Evolutionary conservation across 2,888 invertebrate species (phyloP).

Genomic region (Agrotis puta): DNA sequence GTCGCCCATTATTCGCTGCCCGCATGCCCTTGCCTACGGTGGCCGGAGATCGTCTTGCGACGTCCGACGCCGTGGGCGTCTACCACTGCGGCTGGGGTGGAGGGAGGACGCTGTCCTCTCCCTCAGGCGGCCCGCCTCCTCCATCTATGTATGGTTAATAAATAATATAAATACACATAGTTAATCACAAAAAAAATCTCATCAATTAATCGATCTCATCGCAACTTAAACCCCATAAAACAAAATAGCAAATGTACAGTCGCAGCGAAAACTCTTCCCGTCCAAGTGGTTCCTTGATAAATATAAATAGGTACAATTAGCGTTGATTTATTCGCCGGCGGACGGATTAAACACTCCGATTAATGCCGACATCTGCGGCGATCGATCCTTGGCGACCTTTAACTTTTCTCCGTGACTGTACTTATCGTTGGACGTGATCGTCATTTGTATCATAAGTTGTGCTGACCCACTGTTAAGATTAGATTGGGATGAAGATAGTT

Average conservation of each 20-base stretch:
- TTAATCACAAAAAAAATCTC: background rate
- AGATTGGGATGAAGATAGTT: conserved; percentile 37
- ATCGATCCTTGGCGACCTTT: conserved; percentile 87
- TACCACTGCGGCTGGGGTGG: too few relatives aligned
- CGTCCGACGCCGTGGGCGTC: too few relatives aligned
- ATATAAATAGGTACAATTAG: conserved; percentile 88
- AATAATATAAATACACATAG: too few relatives aligned
- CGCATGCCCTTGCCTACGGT: too few relatives aligned
- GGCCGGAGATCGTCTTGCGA: too few relatives aligned
- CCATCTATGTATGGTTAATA: too few relatives aligned
- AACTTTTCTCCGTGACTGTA: conserved; percentile 86
- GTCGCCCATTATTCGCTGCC: too few relatives aligned
- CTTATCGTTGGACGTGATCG: conserved; percentile 72
- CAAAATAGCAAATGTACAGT: conserved; percentile 70
- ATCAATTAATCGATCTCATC: background rate
- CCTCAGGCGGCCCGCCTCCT: too few relatives aligned
- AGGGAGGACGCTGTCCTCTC: too few relatives aligned
- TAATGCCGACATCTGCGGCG: conserved; percentile 87
- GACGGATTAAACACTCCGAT: conserved; percentile 87
- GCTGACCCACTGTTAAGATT: conserved; percentile 58
- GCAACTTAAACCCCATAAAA: conserved; percentile 30
- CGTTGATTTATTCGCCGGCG: conserved; percentile 85
- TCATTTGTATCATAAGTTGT: conserved; percentile 64
- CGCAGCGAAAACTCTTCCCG: conserved; percentile 74
- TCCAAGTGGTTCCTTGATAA: conserved; percentile 80